Evolutionary conservation across 2,888 invertebrate genomes (phyloP).

Genomic region (Opisthograptis luteolata): DNA sequence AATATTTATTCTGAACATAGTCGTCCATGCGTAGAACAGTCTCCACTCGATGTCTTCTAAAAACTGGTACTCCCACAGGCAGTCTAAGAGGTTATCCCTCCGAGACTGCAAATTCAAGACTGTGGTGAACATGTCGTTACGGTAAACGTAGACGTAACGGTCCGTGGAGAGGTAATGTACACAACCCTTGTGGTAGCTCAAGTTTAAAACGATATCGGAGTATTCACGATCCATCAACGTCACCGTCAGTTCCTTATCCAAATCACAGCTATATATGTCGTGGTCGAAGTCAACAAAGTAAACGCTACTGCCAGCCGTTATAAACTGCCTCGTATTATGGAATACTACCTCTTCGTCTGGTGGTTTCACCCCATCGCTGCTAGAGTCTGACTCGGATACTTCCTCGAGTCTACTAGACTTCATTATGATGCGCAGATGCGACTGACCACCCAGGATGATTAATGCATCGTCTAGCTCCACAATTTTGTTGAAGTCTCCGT

Average conservation of each 20-base stretch:
- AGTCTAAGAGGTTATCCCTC: conserved; percentile 23
- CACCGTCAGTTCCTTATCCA: conserved; percentile 1
- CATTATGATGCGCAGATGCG: conserved; percentile 15
- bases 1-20: conserved; percentile 46
- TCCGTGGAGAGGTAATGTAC: neutral
- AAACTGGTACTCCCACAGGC: conserved; percentile 50
- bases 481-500: conserved; percentile 54
- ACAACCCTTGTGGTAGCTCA: conserved; percentile 3
- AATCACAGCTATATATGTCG: neutral
- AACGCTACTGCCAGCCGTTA: neutral
- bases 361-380: conserved; percentile 2
- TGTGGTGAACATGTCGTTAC: neutral
- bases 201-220: neutral
- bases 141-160: neutral
- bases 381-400: neutral
- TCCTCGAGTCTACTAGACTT: conserved; percentile 6
- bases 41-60: conserved; percentile 67
- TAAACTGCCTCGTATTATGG: conserved; percentile 1
- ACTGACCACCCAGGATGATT: conserved; percentile 7
- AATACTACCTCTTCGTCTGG: conserved; percentile 2
- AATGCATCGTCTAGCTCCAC: conserved; percentile 30
- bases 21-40: conserved; percentile 64
- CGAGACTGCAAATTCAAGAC: neutral
- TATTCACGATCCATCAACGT: neutral
- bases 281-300: conserved; percentile 6